Percentiles rank a stretch among this genome's conserved stretches.
Conservation (phyloP, 2,113 vertebrate species). For the Ascaphus truei region DNA sequence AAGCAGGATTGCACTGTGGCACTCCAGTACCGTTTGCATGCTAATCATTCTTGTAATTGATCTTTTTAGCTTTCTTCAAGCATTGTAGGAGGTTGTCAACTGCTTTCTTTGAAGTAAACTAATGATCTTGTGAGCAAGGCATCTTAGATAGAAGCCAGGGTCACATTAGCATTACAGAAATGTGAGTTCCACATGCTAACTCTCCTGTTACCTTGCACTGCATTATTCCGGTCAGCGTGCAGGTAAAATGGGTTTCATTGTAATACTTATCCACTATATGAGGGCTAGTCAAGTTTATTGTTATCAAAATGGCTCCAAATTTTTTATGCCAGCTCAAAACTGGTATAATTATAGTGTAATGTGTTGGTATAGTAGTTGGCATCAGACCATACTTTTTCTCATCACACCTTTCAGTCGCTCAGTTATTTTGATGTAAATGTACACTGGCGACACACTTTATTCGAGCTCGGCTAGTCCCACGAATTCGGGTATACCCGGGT, state of each 20-base stretch:
- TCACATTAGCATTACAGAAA: slow-evolving; percentile 36
- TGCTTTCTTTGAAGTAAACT: slow-evolving; percentile 64
- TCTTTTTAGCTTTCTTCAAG: slow-evolving; percentile 57
- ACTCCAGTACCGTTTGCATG: slow-evolving; percentile 44
- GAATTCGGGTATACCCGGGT: too few relatives aligned
- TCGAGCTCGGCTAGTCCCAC: too few relatives aligned
- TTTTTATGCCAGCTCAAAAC: slow-evolving; percentile 21
- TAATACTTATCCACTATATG: background rate
- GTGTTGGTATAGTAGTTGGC: slow-evolving; percentile 7
- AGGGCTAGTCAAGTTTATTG: slow-evolving; percentile 16
- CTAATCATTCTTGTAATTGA: slow-evolving; percentile 65
- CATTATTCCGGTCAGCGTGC: slow-evolving; percentile 30
- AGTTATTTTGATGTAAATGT: background rate
- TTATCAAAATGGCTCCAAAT: slow-evolving; percentile 14
- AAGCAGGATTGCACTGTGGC: slow-evolving; percentile 33
- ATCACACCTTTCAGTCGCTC: background rate
- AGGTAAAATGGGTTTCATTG: slow-evolving; percentile 36
- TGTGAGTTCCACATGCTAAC: background rate
- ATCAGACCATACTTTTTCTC: background rate
- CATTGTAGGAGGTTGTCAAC: slow-evolving; percentile 60
- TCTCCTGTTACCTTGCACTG: background rate
- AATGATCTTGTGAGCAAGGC: slow-evolving; percentile 49
- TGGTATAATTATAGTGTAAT: background rate
- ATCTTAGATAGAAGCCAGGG: slow-evolving; percentile 35
- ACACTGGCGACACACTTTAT: too few relatives aligned